These are phyloP conservation scores for Lithophane ornitopus DNA, from an alignment of 2,888 invertebrate species.

Conservation along the genomic window DNA sequence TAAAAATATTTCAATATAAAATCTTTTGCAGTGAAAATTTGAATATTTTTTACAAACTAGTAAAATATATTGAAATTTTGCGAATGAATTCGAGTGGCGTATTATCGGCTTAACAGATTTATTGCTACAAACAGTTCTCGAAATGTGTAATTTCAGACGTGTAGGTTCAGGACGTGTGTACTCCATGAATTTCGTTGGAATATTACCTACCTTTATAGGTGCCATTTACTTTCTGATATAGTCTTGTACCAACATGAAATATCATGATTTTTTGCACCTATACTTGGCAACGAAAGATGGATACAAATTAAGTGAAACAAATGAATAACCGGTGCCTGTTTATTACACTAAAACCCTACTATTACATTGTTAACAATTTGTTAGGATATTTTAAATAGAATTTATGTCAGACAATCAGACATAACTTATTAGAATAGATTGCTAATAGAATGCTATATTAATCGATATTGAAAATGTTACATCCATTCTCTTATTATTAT, in stretches of 20 bases:
- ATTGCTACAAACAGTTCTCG: background rate
- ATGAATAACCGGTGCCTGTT: background rate
- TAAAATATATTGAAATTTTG: background rate
- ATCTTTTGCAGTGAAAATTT: constrained; percentile 1
- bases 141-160: constrained; percentile 17
- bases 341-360: background rate
- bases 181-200: constrained; percentile 15
- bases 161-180: background rate
- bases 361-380: constrained; percentile 9
- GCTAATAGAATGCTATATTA: too few species aligned
- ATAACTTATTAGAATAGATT: background rate
- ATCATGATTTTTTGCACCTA: background rate
- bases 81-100: constrained; percentile 1
- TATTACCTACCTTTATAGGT: background rate
- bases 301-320: background rate
- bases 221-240: background rate
- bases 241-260: background rate
- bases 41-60: constrained; percentile 11
- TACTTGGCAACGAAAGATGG: background rate
- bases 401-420: background rate
- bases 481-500: constrained; percentile 11
- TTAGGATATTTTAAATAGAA: background rate
- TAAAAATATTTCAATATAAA: constrained; percentile 10
- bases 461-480: background rate
- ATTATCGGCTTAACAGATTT: constrained; percentile 3